Conservation (phyloP, 2,797 vertebrate genomes). For the Sebastes trivittatus region DNA sequence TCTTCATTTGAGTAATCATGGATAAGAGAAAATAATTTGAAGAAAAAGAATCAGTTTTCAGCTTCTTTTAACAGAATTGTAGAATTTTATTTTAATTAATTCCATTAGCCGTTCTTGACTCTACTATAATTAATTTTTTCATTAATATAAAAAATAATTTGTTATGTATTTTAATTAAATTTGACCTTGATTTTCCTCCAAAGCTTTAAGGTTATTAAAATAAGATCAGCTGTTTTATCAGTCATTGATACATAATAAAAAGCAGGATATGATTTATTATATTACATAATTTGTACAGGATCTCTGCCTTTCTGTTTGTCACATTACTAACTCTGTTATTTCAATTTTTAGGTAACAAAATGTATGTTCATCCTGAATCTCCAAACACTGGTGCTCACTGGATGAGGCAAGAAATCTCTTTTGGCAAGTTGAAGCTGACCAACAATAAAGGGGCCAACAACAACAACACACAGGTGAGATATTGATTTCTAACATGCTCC, state of each 20-base stretch:
- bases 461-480: slow-evolving; percentile 94
- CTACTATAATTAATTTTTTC: neutral
- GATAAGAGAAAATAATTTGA: neutral
- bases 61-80: neutral
- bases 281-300: neutral
- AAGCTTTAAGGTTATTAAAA: neutral
- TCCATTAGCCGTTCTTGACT: neutral
- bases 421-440: slow-evolving; percentile 96
- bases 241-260: neutral
- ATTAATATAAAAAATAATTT: neutral
- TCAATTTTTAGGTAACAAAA: slow-evolving; percentile 89
- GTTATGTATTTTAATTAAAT: neutral
- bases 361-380: slow-evolving; percentile 97
- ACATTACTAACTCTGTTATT: neutral
- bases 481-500: neutral
- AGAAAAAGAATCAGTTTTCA: rapidly evolving
- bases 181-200: neutral
- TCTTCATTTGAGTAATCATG: neutral
- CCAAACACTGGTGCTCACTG: slow-evolving; percentile 97
- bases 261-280: neutral
- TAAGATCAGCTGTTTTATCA: neutral
- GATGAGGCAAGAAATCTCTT: slow-evolving; percentile 99
- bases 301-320: neutral
- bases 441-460: slow-evolving; percentile 98
- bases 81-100: neutral